Conservation (phyloP, 2,113 vertebrate genomes). For the Pithys albifrons region DNA sequence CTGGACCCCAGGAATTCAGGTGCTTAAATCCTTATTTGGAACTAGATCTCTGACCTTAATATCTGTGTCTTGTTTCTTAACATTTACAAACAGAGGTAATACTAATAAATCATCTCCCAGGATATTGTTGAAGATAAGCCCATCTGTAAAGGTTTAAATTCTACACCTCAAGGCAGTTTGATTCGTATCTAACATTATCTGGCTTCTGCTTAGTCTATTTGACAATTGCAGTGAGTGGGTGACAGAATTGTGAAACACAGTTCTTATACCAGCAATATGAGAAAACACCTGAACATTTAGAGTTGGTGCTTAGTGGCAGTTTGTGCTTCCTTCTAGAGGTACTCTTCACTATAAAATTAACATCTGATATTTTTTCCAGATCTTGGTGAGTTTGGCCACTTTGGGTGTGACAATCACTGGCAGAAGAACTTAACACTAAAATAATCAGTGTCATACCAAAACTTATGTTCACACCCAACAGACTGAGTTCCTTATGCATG, state of each 20-base stretch:
- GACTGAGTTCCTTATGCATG: background rate
- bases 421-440: background rate
- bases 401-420: background rate
- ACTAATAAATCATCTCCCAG: background rate
- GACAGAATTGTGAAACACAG: background rate
- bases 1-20: background rate
- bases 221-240: background rate
- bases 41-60: background rate
- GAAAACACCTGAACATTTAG: background rate
- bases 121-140: background rate
- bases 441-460: background rate
- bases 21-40: background rate
- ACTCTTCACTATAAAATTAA: background rate
- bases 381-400: background rate
- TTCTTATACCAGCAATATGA: background rate
- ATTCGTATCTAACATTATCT: background rate
- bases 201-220: background rate
- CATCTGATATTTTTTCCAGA: background rate
- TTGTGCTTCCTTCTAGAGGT: background rate
- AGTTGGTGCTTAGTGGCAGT: accelerated
- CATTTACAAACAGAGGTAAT: background rate
- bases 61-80: background rate
- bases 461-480: background rate
- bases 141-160: background rate
- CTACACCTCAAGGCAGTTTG: background rate